Evolutionary conservation across 92 coral and sea anemone genomes (phyloP).

Genomic region (Siderastrea radians): DNA sequence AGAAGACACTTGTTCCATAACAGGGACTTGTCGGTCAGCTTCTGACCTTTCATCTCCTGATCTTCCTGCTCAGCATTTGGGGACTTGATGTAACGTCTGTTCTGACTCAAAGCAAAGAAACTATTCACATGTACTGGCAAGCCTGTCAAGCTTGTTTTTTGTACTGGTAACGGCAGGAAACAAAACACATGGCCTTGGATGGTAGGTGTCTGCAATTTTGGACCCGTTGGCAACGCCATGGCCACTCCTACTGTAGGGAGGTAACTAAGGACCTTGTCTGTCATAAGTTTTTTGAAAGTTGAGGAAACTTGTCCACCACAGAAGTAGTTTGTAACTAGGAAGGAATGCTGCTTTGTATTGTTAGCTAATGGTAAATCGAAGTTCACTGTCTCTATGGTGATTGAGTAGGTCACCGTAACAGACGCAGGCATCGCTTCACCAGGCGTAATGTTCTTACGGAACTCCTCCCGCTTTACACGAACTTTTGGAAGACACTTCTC

Average conservation of each 20-base stretch:
- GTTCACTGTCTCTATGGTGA: conserved; percentile 54
- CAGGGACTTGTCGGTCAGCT: conserved; percentile 59
- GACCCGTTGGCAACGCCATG: conserved; percentile 52
- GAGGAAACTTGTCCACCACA: conserved; percentile 61
- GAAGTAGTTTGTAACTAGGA: conserved; percentile 68
- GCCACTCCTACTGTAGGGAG: conserved; percentile 91
- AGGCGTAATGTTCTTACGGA: conserved; percentile 30
- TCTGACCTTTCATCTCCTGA: background rate
- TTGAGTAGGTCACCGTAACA: conserved; percentile 49
- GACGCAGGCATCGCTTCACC: conserved; percentile 30
- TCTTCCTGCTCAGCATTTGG: conserved; percentile 79
- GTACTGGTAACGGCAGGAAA: conserved; percentile 77
- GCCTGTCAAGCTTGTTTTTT: conserved; percentile 79
- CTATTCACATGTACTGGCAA: conserved; percentile 93
- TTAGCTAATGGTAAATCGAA: background rate
- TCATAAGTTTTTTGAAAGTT: conserved; percentile 44
- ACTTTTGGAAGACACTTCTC: conserved; percentile 63
- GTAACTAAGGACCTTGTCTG: conserved; percentile 68
- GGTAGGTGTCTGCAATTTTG: background rate
- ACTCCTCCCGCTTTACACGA: conserved; percentile 61
- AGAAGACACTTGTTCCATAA: too few species aligned
- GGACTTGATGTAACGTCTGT: conserved; percentile 80
- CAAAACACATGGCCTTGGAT: conserved; percentile 81
- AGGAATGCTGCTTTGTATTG: conserved; percentile 16
- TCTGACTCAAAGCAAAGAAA: conserved; percentile 84